Percentiles rank a stretch among this genome's conserved stretches.
Conservation (phyloP, 2,888 invertebrate species). For the Dexiosoma caninum region DNA sequence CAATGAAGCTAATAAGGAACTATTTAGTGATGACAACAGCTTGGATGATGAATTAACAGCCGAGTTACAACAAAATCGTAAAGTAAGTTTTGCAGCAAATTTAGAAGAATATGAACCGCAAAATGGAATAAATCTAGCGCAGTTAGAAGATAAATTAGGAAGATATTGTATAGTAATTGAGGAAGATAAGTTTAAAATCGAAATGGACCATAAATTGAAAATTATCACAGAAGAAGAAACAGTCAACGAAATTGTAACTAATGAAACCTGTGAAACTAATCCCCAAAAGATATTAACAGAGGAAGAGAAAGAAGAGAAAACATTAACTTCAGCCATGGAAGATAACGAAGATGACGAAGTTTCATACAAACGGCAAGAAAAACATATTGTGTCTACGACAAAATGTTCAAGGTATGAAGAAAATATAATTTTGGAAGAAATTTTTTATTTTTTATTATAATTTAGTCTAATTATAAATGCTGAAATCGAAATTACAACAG, state of each 20-base stretch:
- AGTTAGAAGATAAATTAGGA: constrained; percentile 44
- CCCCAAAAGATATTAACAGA: not conserved
- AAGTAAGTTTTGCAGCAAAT: constrained; percentile 79
- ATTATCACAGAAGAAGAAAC: constrained; percentile 52
- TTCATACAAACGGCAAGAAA: not conserved
- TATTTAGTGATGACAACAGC: constrained; percentile 74
- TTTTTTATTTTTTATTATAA: too few relatives aligned
- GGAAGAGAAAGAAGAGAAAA: constrained; percentile 19
- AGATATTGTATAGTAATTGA: constrained; percentile 14
- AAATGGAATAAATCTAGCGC: constrained; percentile 45
- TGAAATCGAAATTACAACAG: too few relatives aligned
- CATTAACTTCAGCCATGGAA: not conserved
- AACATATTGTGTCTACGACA: not conserved
- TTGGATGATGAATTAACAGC: constrained; percentile 18
- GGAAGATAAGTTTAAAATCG: constrained; percentile 13
- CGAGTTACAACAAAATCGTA: constrained; percentile 65
- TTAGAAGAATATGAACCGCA: constrained; percentile 79
- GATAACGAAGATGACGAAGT: not conserved
- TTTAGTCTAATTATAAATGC: too few relatives aligned
- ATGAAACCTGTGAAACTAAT: constrained; percentile 7
- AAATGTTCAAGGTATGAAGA: constrained; percentile 3
- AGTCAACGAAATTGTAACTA: constrained; percentile 32
- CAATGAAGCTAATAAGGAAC: constrained; percentile 79
- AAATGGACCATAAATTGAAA: constrained; percentile 62
- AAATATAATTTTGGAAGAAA: constrained; percentile 70